These are phyloP conservation scores for Apocheima hispidaria DNA, from an alignment of 2,888 invertebrate species.

Conservation along the genomic window DNA sequence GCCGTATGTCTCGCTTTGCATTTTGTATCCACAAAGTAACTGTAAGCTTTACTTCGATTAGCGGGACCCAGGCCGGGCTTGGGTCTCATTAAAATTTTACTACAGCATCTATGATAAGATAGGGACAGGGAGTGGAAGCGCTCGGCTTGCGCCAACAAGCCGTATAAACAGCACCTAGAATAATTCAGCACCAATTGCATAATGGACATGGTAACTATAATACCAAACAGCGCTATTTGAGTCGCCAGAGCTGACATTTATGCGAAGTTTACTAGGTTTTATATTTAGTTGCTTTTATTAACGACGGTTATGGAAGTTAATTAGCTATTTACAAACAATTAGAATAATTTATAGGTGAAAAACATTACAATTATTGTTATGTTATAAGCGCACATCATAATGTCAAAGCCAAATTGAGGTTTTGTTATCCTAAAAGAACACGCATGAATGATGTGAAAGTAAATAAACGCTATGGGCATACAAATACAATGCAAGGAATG, in stretches of 20 bases:
- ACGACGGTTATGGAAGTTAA: not conserved
- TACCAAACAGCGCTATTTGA: slow-evolving; percentile 8
- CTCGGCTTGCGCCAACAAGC: slow-evolving; percentile 49
- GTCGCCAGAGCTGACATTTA: slow-evolving; percentile 3
- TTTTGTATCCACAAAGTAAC: slow-evolving; percentile 62
- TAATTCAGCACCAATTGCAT: slow-evolving; percentile 33
- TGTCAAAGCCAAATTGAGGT: not conserved
- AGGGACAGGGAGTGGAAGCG: slow-evolving; percentile 56
- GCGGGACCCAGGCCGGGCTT: slow-evolving; percentile 59
- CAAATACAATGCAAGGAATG: slow-evolving; percentile 47
- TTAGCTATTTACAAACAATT: not conserved
- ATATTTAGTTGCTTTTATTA: slow-evolving; percentile 1
- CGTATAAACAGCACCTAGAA: slow-evolving; percentile 48
- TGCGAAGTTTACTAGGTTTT: slow-evolving; percentile 1
- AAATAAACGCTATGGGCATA: slow-evolving; percentile 7
- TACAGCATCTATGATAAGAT: slow-evolving; percentile 67
- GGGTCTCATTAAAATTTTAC: slow-evolving; percentile 75
- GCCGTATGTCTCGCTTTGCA: slow-evolving; percentile 52
- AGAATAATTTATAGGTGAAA: not conserved
- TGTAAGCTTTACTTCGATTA: slow-evolving; percentile 68
- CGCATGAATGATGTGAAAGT: not conserved
- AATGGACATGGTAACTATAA: slow-evolving; percentile 8
- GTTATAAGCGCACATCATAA: too few relatives aligned
- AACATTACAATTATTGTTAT: not conserved
- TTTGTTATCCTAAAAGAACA: not conserved